Conservation (phyloP, 2,113 vertebrate genomes). For the Pangasianodon hypophthalmus region DNA sequence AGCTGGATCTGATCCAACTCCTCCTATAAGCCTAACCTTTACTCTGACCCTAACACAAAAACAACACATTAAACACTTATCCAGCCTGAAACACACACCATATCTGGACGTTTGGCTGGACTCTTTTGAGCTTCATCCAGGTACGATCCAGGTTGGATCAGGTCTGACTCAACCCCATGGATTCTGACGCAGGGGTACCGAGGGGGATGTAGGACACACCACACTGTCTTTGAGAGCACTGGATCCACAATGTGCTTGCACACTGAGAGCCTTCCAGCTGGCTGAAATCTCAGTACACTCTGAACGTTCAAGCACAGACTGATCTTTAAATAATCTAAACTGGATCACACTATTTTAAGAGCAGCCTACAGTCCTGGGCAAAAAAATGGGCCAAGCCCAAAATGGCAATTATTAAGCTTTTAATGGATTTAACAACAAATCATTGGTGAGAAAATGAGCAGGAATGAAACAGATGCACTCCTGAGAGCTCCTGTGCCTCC, state of each 20-base stretch:
- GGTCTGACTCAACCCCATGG: background rate
- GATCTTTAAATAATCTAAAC: constrained; percentile 5
- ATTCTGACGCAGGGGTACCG: background rate
- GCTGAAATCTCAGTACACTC: background rate
- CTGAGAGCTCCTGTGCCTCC: too few species aligned
- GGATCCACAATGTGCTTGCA: background rate
- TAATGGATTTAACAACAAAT: too few species aligned
- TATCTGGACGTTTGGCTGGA: background rate
- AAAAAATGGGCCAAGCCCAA: too few species aligned
- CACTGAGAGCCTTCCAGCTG: background rate
- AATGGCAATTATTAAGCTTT: too few species aligned
- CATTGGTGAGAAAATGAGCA: too few species aligned
- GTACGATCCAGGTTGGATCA: background rate
- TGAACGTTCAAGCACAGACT: background rate
- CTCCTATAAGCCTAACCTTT: too few species aligned
- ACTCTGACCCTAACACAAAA: background rate
- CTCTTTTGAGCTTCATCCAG: background rate
- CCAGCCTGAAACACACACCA: background rate
- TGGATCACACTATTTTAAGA: constrained; percentile 26
- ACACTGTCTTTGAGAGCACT: background rate
- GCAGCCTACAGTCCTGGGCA: background rate
- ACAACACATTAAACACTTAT: background rate
- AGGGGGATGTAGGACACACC: background rate
- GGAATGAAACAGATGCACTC: too few species aligned
- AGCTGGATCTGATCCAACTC: background rate